Conservation (phyloP, 2,797 vertebrate genomes). For the Thaleichthys pacificus region DNA sequence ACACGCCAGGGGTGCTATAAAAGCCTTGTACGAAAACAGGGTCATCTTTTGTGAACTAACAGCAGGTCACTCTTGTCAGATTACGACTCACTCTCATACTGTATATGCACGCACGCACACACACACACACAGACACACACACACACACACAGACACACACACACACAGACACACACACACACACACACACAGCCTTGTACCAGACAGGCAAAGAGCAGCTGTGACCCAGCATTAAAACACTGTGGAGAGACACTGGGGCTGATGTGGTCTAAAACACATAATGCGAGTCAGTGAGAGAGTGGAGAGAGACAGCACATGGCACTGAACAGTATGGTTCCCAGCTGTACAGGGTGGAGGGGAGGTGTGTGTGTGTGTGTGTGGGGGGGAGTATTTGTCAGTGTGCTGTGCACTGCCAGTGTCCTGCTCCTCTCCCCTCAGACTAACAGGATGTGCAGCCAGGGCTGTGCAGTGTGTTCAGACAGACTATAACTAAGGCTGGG, state of each 20-base stretch:
- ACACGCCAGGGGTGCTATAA: background rate
- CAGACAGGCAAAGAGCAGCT: background rate
- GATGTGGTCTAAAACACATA: background rate
- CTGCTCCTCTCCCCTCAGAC: background rate
- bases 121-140: background rate
- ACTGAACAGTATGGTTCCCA: background rate
- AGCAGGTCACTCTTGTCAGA: background rate
- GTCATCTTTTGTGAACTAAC: too few relatives aligned
- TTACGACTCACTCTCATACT: background rate
- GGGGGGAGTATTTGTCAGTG: slow-evolving; percentile 5
- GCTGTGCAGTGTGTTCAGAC: slow-evolving; percentile 4
- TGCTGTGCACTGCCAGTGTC: background rate
- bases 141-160: background rate
- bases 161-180: background rate
- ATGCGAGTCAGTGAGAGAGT: background rate
- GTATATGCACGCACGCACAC: background rate
- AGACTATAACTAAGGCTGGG: slow-evolving; percentile 11
- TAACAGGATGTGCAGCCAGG: slow-evolving; percentile 12
- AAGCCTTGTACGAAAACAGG: too few relatives aligned
- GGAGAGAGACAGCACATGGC: slow-evolving; percentile 10
- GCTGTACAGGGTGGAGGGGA: slow-evolving; percentile 2
- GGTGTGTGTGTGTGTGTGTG: slow-evolving; percentile 4
- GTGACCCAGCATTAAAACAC: background rate
- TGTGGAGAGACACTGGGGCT: background rate
- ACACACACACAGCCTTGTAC: background rate